Base-by-base conservation (phyloP, 2,113 vertebrate genomes). In the Crotophaga sulcirostris region DNA sequence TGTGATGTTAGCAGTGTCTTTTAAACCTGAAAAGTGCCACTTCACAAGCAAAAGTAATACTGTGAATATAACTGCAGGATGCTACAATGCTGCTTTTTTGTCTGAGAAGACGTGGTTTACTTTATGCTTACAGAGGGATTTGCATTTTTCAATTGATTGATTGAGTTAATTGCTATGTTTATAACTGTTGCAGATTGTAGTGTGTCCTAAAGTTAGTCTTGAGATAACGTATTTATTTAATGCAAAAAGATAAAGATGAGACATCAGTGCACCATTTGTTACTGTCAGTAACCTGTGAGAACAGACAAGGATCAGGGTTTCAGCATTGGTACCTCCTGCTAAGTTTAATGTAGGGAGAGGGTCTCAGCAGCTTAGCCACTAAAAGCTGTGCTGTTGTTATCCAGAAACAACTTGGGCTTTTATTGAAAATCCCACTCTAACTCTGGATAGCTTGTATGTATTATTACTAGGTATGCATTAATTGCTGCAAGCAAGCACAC, bases 101-200 rank as follows among this genome's bases (percentile, higher is more conserved):
- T 58, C 24, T 76, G 45, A 78, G 20, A 62, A 66, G 38, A 5
- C 49, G 19, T 1, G 2, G 0, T 91, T 89, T 94, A 60, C 24
- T 92, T 74, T 87, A 25, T 31, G 45, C 7, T 64, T 6, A 4
- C 2, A 2, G 45, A 59, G 16, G 64, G 4, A 60, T 73, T 76
- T 82, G 31, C 58, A 73, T 93, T 93, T 93, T 84, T 86, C 51
- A 38, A 11, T 70, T 79, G 9, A 72, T 89, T 86, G 49, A 49
- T 76, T 87, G 31, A 18, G 24, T 88, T 89, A 82, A 83, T 51
- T 59, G 63, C 17, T 59, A 42, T 10, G 34, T 91, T 92, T 78
- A 36, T 56, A 81, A 31, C 72, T 92, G 38, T 55, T 84, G 59
- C 42, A 89, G 75, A 42, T 12, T 80, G 34, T 62, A 38, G 24